These are phyloP conservation scores for Hybognathus amarus DNA, from an alignment of 2,797 vertebrate species.

Conservation along the genomic window DNA sequence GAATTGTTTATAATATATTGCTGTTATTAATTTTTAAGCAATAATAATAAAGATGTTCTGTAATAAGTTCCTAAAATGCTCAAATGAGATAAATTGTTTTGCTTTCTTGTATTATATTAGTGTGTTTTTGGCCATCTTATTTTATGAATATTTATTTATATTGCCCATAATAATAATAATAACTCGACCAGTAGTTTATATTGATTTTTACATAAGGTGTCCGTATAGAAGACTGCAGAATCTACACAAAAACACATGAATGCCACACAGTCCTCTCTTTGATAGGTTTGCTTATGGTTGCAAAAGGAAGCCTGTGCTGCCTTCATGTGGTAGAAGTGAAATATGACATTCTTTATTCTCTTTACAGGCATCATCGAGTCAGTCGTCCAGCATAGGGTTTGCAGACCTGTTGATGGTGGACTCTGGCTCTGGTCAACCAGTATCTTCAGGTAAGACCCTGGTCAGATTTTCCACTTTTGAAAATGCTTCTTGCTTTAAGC, in stretches of 20 bases:
- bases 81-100: too few relatives aligned
- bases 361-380: conserved; percentile 78
- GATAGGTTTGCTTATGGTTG: not conserved
- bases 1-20: not conserved
- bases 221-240: not conserved
- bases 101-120: not conserved
- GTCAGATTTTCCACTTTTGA: conserved; percentile 37
- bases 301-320: conserved; percentile 50
- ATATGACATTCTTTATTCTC: conserved; percentile 29
- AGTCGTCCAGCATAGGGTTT: conserved; percentile 82
- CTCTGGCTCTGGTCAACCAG: conserved; percentile 74
- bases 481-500: not conserved
- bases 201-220: not conserved
- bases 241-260: not conserved
- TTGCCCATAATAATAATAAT: not conserved
- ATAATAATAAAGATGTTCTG: not conserved
- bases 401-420: conserved; percentile 92
- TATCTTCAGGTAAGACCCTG: conserved; percentile 77
- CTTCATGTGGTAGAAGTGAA: conserved; percentile 47
- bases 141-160: not conserved
- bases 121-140: not conserved
- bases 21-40: not conserved
- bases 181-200: not conserved
- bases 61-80: not conserved
- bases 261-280: not conserved